These are phyloP conservation scores for Himalopsyche phryganea DNA, from an alignment of 1,140 invertebrate species.

Conservation along the genomic window DNA sequence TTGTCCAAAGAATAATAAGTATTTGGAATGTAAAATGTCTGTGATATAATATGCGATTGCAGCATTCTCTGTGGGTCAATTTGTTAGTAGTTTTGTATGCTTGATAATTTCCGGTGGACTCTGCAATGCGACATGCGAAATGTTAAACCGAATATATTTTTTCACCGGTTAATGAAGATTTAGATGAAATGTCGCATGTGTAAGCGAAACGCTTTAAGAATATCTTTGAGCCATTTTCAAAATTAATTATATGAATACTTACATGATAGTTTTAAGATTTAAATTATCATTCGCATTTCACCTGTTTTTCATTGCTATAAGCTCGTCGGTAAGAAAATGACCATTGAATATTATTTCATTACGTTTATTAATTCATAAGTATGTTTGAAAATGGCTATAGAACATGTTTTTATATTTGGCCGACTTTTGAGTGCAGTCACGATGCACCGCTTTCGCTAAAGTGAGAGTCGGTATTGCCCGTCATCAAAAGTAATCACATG, in stretches of 20 bases:
- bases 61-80: slow-evolving; percentile 52
- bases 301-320: slow-evolving; percentile 27
- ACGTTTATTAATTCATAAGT: slow-evolving; percentile 34
- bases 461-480: slow-evolving; percentile 12
- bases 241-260: slow-evolving; percentile 33
- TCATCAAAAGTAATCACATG: slow-evolving; percentile 23
- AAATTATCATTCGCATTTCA: slow-evolving; percentile 34
- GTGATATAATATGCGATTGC: slow-evolving; percentile 53
- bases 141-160: slow-evolving; percentile 31
- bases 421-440: background rate
- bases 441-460: background rate
- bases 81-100: slow-evolving; percentile 44
- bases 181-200: slow-evolving; percentile 25
- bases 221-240: slow-evolving; percentile 34
- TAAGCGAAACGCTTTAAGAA: slow-evolving; percentile 28
- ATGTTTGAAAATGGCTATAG: slow-evolving; percentile 22
- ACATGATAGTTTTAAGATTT: slow-evolving; percentile 34
- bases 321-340: slow-evolving; percentile 27
- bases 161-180: slow-evolving; percentile 30
- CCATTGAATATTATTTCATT: slow-evolving; percentile 32
- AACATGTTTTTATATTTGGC: slow-evolving; percentile 15
- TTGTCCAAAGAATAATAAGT: slow-evolving; percentile 49
- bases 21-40: slow-evolving; percentile 40
- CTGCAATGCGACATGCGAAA: slow-evolving; percentile 13
- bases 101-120: slow-evolving; percentile 43